phyloP scores from a whole-genome alignment of 2,888 invertebrate genomes.

The Venusia cambrica region DNA sequence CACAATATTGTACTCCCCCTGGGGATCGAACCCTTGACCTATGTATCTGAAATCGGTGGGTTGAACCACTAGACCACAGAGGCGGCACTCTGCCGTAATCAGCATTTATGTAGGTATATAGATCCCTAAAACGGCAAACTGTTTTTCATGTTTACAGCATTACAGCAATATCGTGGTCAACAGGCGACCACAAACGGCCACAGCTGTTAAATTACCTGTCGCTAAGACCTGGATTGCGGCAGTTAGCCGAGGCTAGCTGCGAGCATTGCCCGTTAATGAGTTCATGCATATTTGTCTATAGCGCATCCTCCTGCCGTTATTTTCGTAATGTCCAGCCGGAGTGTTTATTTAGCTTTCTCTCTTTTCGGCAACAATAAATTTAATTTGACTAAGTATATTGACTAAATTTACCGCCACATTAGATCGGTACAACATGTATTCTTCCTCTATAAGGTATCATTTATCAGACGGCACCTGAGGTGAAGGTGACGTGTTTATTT shows the following conservation, averaged over 20 bases:
- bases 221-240: constrained; percentile 66
- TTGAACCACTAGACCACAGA: no score
- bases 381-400: not conserved
- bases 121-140: constrained; percentile 21
- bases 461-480: no score
- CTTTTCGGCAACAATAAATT: constrained; percentile 10
- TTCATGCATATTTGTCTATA: constrained; percentile 54
- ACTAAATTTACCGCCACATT: no score
- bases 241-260: constrained; percentile 46
- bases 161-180: constrained; percentile 35
- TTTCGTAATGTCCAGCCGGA: constrained; percentile 35
- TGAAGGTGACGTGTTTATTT: no score
- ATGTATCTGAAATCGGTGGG: no score
- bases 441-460: no score
- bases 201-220: constrained; percentile 62
- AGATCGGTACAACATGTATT: no score
- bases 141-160: constrained; percentile 36
- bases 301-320: constrained; percentile 48
- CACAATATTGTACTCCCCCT: no score
- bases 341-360: constrained; percentile 21
- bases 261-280: constrained; percentile 54
- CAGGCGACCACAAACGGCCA: constrained; percentile 45
- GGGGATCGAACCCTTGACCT: no score
- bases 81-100: no score
- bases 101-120: no score